phyloP scores from a whole-genome alignment of 2,888 invertebrate genomes.

The Coenonympha arcania region DNA sequence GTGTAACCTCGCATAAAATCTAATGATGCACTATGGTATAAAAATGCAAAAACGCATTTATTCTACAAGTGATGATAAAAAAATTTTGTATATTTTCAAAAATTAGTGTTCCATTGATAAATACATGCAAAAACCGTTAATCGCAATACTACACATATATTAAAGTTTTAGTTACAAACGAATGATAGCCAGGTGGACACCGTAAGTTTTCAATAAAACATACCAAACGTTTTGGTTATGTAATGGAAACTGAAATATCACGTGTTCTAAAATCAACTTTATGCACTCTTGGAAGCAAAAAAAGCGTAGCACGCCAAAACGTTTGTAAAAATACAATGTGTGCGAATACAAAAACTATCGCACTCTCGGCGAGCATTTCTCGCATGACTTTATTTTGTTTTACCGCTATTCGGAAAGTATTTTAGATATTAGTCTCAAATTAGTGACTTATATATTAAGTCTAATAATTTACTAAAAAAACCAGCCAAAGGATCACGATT shows the following conservation, averaged over 20 bases:
- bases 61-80: not conserved
- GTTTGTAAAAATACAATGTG: slow-evolving; percentile 11
- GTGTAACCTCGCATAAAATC: slow-evolving; percentile 3
- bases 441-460: too few species aligned
- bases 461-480: too few species aligned
- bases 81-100: not conserved
- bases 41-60: too few species aligned
- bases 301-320: slow-evolving; percentile 12
- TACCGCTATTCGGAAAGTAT: too few species aligned
- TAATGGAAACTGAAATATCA: not conserved
- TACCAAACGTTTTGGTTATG: slow-evolving; percentile 15
- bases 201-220: slow-evolving; percentile 1
- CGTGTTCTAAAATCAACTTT: not conserved
- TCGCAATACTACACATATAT: slow-evolving; percentile 9
- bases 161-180: not conserved
- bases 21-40: too few species aligned
- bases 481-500: too few species aligned
- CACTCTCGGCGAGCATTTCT: slow-evolving; percentile 9
- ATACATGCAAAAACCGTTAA: slow-evolving; percentile 2
- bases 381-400: not conserved
- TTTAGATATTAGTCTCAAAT: too few species aligned
- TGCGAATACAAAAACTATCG: slow-evolving; percentile 5
- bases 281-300: not conserved
- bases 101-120: not conserved
- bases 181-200: too few species aligned